Evolutionary conservation across 2,113 vertebrate genomes (phyloP).

Genomic region (Neofelis nebulosa): DNA sequence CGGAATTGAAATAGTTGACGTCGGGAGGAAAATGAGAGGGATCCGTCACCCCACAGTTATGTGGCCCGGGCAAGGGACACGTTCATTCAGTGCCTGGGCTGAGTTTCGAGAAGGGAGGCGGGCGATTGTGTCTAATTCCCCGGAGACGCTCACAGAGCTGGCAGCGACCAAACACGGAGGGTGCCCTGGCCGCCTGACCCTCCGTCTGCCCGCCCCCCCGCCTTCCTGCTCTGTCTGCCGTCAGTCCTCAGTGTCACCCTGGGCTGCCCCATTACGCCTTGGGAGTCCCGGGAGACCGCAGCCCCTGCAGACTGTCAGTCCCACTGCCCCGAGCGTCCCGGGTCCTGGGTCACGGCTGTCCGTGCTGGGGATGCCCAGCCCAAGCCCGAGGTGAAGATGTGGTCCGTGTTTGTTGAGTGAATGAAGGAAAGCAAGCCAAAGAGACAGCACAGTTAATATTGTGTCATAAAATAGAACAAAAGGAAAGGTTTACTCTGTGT

Average conservation of each 20-base stretch:
- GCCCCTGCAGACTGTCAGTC: too few species aligned
- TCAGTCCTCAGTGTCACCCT: background rate
- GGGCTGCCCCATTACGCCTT: background rate
- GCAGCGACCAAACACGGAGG: background rate
- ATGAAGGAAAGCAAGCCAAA: accelerated
- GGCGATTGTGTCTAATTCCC: background rate
- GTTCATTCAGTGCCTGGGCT: accelerated
- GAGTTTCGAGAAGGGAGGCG: background rate
- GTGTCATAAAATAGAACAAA: accelerated
- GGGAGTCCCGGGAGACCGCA: background rate
- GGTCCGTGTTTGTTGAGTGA: background rate
- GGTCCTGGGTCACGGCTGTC: too few species aligned
- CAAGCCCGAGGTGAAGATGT: accelerated
- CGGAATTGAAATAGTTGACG: background rate
- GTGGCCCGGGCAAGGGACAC: accelerated
- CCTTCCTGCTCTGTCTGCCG: accelerated
- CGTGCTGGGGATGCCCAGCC: background rate
- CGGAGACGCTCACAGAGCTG: background rate
- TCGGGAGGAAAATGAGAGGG: background rate
- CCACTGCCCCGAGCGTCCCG: accelerated
- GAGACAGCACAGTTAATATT: accelerated
- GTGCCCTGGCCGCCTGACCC: background rate
- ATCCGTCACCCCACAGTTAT: background rate
- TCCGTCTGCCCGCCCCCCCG: accelerated
- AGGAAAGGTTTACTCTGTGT: accelerated